Conservation (phyloP, 1,140 invertebrate species). For the Sinella curviseta region DNA sequence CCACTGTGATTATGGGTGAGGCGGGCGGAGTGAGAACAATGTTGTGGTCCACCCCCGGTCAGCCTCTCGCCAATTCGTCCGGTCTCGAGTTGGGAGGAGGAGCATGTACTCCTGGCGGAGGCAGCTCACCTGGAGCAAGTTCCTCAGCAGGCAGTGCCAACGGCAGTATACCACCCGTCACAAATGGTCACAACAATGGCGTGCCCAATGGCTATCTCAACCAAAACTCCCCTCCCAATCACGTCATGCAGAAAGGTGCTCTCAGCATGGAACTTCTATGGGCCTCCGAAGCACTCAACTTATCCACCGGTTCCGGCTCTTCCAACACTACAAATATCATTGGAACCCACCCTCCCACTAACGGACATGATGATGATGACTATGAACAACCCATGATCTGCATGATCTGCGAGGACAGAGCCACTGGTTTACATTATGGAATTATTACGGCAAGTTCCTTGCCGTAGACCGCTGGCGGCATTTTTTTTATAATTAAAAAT, state of each 20-base stretch:
- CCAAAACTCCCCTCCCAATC: slow-evolving; percentile 4
- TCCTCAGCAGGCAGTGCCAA: slow-evolving; percentile 51
- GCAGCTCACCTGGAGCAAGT: slow-evolving; percentile 52
- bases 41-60: slow-evolving; percentile 74
- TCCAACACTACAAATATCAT: slow-evolving; percentile 45
- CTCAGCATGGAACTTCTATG: slow-evolving; percentile 88
- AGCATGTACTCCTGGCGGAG: slow-evolving; percentile 55
- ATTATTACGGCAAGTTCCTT: slow-evolving; percentile 80
- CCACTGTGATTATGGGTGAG: slow-evolving; percentile 73
- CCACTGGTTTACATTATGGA: slow-evolving; percentile 94
- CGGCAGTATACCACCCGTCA: slow-evolving; percentile 57
- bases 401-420: slow-evolving; percentile 97
- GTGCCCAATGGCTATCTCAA: slow-evolving; percentile 28
- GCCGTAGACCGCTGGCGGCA: no score
- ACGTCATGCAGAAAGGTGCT: slow-evolving; percentile 53
- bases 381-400: slow-evolving; percentile 94
- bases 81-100: slow-evolving; percentile 56
- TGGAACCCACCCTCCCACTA: not conserved
- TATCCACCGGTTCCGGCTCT: slow-evolving; percentile 48
- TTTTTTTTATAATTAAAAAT: slow-evolving; percentile 14
- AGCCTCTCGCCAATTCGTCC: slow-evolving; percentile 49
- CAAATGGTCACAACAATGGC: slow-evolving; percentile 58
- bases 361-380: slow-evolving; percentile 62
- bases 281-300: slow-evolving; percentile 60
- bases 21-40: slow-evolving; percentile 85